These are phyloP conservation scores for Acanthurus tractus DNA, from an alignment of 2,797 vertebrate species.

Conservation along the genomic window DNA sequence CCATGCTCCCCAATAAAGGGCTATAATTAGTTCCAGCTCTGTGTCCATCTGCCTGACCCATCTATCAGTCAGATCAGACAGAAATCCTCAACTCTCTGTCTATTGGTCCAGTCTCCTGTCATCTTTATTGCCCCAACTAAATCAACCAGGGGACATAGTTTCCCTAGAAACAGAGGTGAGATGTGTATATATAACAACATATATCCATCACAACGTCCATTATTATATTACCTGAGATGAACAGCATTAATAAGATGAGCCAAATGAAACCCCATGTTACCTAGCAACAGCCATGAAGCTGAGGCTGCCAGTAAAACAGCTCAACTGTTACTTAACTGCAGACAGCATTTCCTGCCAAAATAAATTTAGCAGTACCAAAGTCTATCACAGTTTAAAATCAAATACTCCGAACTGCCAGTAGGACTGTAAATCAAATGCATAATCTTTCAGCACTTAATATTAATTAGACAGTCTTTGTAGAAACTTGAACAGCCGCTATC, in stretches of 20 bases:
- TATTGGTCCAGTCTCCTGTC: conserved; percentile 46
- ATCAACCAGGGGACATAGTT: conserved; percentile 37
- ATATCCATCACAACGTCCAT: conserved; percentile 7
- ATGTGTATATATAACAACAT: conserved; percentile 14
- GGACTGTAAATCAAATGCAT: not conserved
- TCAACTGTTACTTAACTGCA: conserved; percentile 33
- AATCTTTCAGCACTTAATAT: not conserved
- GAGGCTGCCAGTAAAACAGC: conserved; percentile 20
- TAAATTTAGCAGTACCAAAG: not conserved
- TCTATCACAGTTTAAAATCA: not conserved
- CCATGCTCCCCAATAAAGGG: conserved; percentile 54
- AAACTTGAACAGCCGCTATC: not conserved
- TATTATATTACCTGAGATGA: conserved; percentile 22
- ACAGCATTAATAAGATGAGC: conserved; percentile 25
- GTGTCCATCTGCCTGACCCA: conserved; percentile 43
- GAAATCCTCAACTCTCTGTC: conserved; percentile 55
- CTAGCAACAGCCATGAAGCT: conserved; percentile 37
- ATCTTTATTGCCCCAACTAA: conserved; percentile 53
- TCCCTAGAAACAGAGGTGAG: conserved; percentile 25
- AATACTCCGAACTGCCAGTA: not conserved
- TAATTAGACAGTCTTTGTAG: not conserved
- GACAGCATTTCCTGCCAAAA: conserved; percentile 1
- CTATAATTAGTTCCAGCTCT: conserved; percentile 62
- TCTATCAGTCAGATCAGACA: conserved; percentile 50
- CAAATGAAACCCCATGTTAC: conserved; percentile 30